A percentile compares a stretch with the other conserved stretches of the same genome.
Evolutionary conservation across 2,113 vertebrate species (phyloP).

Genomic region (Limnothrissa miodon): DNA sequence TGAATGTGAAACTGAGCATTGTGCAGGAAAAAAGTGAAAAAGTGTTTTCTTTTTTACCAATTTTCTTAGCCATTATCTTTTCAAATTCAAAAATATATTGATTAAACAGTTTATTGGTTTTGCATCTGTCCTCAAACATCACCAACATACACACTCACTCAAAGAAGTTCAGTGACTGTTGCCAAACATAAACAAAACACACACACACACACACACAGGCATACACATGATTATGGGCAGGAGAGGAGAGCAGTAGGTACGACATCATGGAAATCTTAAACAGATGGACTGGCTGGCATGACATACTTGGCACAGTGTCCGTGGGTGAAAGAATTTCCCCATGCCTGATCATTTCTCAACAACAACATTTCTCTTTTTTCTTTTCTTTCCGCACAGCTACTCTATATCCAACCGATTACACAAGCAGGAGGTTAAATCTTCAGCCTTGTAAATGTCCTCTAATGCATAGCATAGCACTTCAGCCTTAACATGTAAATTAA

Average conservation of each 20-base stretch:
- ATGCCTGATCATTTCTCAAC: not conserved
- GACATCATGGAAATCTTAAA: not conserved
- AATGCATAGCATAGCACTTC: conserved; percentile 7
- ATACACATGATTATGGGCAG: not conserved
- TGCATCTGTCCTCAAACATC: not conserved
- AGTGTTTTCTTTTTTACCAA: not conserved
- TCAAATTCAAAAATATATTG: not conserved
- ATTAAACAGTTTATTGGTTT: not conserved
- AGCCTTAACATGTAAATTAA: not conserved
- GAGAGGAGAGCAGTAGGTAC: not conserved
- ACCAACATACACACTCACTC: not conserved
- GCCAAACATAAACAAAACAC: not conserved
- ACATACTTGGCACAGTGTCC: not conserved
- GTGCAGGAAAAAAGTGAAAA: not conserved
- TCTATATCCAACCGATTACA: not conserved
- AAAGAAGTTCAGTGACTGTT: not conserved
- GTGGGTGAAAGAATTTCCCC: not conserved
- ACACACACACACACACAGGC: not conserved
- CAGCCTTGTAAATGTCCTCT: not conserved
- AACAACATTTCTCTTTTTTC: too few species aligned
- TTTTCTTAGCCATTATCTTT: not conserved
- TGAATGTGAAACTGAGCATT: not conserved
- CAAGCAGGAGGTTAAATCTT: not conserved
- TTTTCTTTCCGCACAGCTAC: not conserved
- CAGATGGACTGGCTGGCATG: not conserved